These are phyloP conservation scores for Microcebus lehilahytsara DNA, from an alignment of 2,113 vertebrate genomes.

Conservation along the genomic window DNA sequence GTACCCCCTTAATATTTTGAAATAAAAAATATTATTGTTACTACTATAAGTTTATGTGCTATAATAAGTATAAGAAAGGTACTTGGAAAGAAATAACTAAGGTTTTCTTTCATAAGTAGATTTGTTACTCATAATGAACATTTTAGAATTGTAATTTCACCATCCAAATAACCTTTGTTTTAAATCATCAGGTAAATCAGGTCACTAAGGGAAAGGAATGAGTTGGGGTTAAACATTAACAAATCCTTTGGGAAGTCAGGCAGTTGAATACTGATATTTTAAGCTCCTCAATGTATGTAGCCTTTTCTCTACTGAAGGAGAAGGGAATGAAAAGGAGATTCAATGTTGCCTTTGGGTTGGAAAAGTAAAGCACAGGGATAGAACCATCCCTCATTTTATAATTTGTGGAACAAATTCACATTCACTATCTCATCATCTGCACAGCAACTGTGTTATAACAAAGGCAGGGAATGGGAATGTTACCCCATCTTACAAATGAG, in stretches of 20 bases:
- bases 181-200: conserved; percentile 23
- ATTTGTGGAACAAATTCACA: neutral
- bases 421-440: neutral
- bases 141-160: neutral
- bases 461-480: neutral
- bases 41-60: neutral
- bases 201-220: neutral
- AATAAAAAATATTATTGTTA: neutral
- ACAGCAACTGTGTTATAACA: neutral
- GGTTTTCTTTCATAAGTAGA: neutral
- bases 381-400: neutral
- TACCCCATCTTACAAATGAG: neutral
- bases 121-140: neutral
- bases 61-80: neutral
- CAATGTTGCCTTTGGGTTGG: neutral
- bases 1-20: no score
- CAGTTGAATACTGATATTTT: neutral
- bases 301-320: neutral
- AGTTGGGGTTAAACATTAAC: neutral
- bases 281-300: neutral
- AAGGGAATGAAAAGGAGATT: neutral
- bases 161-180: conserved; percentile 10
- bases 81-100: neutral
- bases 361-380: neutral
- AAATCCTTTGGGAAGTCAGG: neutral